phyloP scores from a whole-genome alignment of 2,888 invertebrate genomes.

The Brachynemurus nebulosus region DNA sequence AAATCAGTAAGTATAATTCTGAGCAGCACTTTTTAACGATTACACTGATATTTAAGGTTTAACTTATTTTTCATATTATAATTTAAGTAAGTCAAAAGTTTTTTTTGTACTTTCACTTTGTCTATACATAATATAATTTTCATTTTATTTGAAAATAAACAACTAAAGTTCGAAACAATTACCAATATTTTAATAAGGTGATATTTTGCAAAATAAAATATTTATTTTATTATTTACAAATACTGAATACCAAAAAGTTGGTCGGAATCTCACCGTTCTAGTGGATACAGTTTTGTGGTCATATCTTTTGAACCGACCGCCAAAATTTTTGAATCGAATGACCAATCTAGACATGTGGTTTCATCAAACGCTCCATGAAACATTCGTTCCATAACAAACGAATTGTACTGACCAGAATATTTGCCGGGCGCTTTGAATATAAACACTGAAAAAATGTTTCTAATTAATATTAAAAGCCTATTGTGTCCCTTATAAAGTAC shows the following conservation, averaged over 20 bases:
- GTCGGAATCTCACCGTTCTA: slow-evolving; percentile 39
- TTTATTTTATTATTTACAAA: too few species aligned
- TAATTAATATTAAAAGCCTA: background rate
- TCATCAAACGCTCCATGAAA: slow-evolving; percentile 74
- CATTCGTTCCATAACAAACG: slow-evolving; percentile 71
- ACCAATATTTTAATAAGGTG: background rate
- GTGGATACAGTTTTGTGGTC: slow-evolving; percentile 67
- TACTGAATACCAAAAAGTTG: slow-evolving; percentile 6
- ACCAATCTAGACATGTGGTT: slow-evolving; percentile 84
- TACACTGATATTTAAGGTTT: too few species aligned
- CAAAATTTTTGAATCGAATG: slow-evolving; percentile 74
- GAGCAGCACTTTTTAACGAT: too few species aligned
- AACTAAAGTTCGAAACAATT: too few species aligned
- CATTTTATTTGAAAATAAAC: too few species aligned
- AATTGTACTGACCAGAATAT: slow-evolving; percentile 69
- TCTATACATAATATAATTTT: too few species aligned
- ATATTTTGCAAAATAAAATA: background rate
- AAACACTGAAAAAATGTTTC: slow-evolving; percentile 43
- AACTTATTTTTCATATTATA: too few species aligned
- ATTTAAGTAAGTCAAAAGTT: too few species aligned
- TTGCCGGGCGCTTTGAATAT: slow-evolving; percentile 76
- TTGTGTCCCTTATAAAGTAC: slow-evolving; percentile 2
- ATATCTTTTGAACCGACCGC: slow-evolving; percentile 88
- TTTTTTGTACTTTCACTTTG: too few species aligned
- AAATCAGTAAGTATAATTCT: too few species aligned